These are phyloP conservation scores for Drosophila putrida DNA, from an alignment of 2,888 invertebrate species.

Conservation along the genomic window DNA sequence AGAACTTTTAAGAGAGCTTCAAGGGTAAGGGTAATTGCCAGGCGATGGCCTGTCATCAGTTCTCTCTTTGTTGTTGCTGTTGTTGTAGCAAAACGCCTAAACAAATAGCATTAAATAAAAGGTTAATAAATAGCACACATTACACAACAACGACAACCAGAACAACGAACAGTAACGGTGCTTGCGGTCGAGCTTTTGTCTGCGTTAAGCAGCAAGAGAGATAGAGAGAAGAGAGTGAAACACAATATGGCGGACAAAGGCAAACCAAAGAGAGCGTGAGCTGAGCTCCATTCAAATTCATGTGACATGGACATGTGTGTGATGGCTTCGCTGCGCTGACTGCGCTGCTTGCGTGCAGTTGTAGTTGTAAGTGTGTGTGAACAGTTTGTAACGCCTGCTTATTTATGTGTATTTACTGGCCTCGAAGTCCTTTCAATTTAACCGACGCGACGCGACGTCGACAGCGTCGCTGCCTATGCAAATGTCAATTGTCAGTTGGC, in stretches of 20 bases:
- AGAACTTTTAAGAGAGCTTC: conserved; percentile 3
- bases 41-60: conserved; percentile 79
- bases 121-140: conserved; percentile 75
- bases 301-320: conserved; percentile 70
- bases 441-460: conserved; percentile 57
- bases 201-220: conserved; percentile 5
- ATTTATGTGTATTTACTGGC: conserved; percentile 65
- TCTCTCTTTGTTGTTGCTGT: conserved; percentile 36
- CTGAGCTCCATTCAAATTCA: background rate
- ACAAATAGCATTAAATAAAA: conserved; percentile 78
- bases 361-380: conserved; percentile 38
- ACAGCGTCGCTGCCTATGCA: conserved; percentile 61
- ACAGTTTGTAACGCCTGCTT: conserved; percentile 77
- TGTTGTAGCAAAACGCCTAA: conserved; percentile 65
- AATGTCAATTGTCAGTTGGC: conserved; percentile 80
- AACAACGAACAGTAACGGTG: conserved; percentile 40
- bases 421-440: conserved; percentile 72
- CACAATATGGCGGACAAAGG: conserved; percentile 72
- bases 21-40: conserved; percentile 71
- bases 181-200: conserved; percentile 39
- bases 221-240: conserved; percentile 34
- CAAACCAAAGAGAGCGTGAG: conserved; percentile 14
- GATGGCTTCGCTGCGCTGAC: conserved; percentile 49
- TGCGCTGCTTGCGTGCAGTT: conserved; percentile 17
- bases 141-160: conserved; percentile 15